phyloP scores from a whole-genome alignment of 2,888 invertebrate genomes.

The Micoletzkya japonica region DNA sequence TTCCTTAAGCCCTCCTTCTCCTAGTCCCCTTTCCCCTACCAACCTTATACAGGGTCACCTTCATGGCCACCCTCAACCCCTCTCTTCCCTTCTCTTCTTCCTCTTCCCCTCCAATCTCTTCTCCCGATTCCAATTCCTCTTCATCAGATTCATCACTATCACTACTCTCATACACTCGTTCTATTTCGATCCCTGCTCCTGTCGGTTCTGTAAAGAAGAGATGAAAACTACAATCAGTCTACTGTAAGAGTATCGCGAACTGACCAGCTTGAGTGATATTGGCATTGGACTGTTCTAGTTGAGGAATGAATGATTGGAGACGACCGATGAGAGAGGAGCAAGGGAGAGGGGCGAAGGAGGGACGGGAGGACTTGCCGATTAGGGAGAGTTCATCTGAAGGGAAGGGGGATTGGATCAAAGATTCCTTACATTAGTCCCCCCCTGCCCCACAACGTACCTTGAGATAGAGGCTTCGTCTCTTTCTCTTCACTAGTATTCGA shows the following conservation, averaged over 20 bases:
- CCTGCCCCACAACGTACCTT: background rate
- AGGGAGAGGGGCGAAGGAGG: constrained; percentile 13
- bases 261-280: constrained; percentile 29
- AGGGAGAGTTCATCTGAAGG: constrained; percentile 9
- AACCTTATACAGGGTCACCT: constrained; percentile 5
- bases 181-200: constrained; percentile 30
- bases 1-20: background rate
- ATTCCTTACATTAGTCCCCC: too few relatives aligned
- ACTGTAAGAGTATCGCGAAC: background rate
- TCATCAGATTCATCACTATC: constrained; percentile 29
- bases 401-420: background rate
- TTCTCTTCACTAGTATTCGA: too few relatives aligned
- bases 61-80: background rate
- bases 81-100: constrained; percentile 2
- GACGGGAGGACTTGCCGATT: background rate
- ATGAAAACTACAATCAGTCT: background rate
- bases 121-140: constrained; percentile 24
- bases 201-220: background rate
- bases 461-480: too few relatives aligned
- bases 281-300: constrained; percentile 44
- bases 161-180: constrained; percentile 26
- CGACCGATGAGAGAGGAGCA: constrained; percentile 22
- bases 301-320: constrained; percentile 41
- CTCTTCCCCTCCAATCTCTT: constrained; percentile 18
- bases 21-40: background rate